Evolutionary conservation across 2,113 vertebrate genomes (phyloP).

Genomic region (Callocephalon fimbriatum): DNA sequence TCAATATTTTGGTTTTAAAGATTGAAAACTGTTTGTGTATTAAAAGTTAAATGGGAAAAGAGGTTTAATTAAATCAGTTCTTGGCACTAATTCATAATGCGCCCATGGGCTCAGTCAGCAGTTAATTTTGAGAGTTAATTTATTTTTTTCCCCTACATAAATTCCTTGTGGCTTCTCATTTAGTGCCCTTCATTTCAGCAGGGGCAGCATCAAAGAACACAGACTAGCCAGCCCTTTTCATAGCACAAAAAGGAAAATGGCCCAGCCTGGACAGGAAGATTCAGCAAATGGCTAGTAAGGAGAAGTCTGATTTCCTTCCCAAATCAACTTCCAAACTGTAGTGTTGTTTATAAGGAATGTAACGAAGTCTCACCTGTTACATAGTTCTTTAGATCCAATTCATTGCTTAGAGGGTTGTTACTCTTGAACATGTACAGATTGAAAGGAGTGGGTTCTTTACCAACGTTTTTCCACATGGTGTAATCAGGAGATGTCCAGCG

Average conservation of each 20-base stretch:
- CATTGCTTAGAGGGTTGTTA: constrained; percentile 98
- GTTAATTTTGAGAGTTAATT: neutral
- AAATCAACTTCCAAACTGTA: neutral
- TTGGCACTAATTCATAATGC: neutral
- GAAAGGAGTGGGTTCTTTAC: constrained; percentile 92
- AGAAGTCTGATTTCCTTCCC: neutral
- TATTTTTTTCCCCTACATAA: neutral
- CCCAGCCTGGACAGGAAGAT: neutral
- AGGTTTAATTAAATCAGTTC: constrained; percentile 4
- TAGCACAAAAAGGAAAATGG: neutral
- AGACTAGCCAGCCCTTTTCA: neutral
- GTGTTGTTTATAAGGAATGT: neutral
- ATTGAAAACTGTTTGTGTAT: neutral
- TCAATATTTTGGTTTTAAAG: neutral
- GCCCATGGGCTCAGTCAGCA: neutral
- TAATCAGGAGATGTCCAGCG: constrained; percentile 98
- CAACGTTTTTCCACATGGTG: constrained; percentile 94
- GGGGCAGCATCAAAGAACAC: neutral
- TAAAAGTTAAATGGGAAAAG: neutral
- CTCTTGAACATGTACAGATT: constrained; percentile 99
- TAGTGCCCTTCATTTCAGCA: neutral
- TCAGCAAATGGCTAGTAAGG: neutral
- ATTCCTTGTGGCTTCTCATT: neutral
- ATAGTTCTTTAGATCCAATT: constrained; percentile 96
- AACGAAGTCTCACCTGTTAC: constrained; percentile 89